Evolutionary conservation across 2,888 invertebrate genomes (phyloP).

Genomic region (Syritta pipiens): DNA sequence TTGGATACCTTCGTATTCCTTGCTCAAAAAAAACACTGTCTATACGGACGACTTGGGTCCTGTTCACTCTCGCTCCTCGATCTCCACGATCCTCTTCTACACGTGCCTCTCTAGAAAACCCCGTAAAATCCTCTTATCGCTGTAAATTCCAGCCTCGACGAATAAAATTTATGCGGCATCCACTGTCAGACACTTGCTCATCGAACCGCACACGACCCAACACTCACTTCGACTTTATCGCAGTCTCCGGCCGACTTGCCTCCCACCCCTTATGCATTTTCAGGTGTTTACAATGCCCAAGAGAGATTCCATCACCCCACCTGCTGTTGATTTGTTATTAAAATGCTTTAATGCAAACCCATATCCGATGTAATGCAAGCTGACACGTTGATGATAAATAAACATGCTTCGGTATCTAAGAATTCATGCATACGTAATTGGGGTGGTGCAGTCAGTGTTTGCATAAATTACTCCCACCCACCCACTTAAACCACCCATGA

Average conservation of each 20-base stretch:
- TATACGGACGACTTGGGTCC: too few species aligned
- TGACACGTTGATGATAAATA: constrained; percentile 71
- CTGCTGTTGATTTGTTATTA: constrained; percentile 23
- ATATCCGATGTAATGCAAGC: constrained; percentile 64
- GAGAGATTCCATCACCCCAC: not conserved
- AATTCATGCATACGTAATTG: constrained; percentile 70
- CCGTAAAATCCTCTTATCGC: too few species aligned
- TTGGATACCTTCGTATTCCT: too few species aligned
- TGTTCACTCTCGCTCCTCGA: too few species aligned
- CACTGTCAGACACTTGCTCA: not conserved
- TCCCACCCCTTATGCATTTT: not conserved
- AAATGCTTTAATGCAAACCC: constrained; percentile 61
- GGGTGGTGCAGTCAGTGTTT: constrained; percentile 59
- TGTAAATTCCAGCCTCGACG: too few species aligned
- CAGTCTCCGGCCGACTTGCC: not conserved
- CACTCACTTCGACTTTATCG: not conserved
- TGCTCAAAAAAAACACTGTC: too few species aligned
- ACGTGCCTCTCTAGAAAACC: too few species aligned
- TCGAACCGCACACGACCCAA: not conserved
- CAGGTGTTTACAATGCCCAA: constrained; percentile 3
- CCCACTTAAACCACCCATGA: constrained; percentile 3
- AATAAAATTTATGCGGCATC: too few species aligned
- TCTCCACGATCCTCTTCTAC: too few species aligned
- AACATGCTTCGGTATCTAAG: constrained; percentile 61
- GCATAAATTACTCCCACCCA: constrained; percentile 68